These are phyloP conservation scores for Drosophila kuntzei DNA, from an alignment of 2,888 invertebrate species.

Conservation along the genomic window DNA sequence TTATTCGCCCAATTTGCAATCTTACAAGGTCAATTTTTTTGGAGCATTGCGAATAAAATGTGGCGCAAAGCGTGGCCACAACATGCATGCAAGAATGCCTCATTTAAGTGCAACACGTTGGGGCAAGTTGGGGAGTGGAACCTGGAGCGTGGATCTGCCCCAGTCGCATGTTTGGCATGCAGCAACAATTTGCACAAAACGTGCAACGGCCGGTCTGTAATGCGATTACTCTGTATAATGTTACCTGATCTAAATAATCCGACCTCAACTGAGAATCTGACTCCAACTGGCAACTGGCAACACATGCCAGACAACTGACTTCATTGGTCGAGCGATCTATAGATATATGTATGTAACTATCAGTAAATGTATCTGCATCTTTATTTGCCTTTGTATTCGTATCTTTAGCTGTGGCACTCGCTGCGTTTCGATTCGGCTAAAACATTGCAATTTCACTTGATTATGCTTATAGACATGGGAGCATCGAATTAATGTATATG, in stretches of 20 bases:
- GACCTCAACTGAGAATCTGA: slow-evolving; percentile 42
- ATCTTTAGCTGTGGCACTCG: slow-evolving; percentile 41
- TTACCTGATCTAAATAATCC: slow-evolving; percentile 67
- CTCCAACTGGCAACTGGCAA: slow-evolving; percentile 33
- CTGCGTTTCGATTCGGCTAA: slow-evolving; percentile 31
- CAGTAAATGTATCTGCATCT: slow-evolving; percentile 22
- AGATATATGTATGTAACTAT: slow-evolving; percentile 58
- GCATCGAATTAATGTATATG: slow-evolving; percentile 43
- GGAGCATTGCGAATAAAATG: slow-evolving; percentile 50
- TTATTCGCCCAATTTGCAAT: slow-evolving; percentile 54
- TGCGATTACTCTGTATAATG: slow-evolving; percentile 69
- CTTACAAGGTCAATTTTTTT: slow-evolving; percentile 70
- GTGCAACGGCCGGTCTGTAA: slow-evolving; percentile 62
- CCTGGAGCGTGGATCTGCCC: slow-evolving; percentile 22
- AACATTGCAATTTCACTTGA: slow-evolving; percentile 62
- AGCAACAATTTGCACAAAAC: slow-evolving; percentile 68
- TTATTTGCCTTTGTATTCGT: slow-evolving; percentile 29
- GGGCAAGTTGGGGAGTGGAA: background rate
- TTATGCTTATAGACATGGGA: slow-evolving; percentile 45
- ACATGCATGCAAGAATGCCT: slow-evolving; percentile 49
- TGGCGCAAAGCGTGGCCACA: slow-evolving; percentile 56
- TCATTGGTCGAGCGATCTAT: slow-evolving; percentile 3
- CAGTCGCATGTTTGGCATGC: slow-evolving; percentile 62
- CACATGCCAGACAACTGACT: slow-evolving; percentile 36
- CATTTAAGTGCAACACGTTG: slow-evolving; percentile 24